phyloP scores from a whole-genome alignment of 2,888 invertebrate genomes.

The Macrosiphum euphorbiae region DNA sequence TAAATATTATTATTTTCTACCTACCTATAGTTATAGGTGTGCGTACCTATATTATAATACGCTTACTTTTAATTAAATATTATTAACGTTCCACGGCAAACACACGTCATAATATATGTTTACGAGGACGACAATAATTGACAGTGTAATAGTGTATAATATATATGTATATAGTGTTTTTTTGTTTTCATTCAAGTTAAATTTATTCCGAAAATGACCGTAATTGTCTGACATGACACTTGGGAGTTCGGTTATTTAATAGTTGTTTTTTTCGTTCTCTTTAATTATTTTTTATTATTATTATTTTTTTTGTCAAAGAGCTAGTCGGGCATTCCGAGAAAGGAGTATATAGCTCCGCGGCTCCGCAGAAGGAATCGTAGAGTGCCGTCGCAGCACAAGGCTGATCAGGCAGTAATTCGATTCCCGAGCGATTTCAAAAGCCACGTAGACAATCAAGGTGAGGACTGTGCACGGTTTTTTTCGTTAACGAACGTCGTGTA shows the following conservation, averaged over 20 bases:
- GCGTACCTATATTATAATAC: not conserved
- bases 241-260: slow-evolving; percentile 52
- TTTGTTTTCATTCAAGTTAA: slow-evolving; percentile 58
- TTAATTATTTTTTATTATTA: slow-evolving; percentile 9
- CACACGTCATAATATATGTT: slow-evolving; percentile 19
- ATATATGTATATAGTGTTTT: not conserved
- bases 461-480: slow-evolving; percentile 28
- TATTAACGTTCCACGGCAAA: not conserved
- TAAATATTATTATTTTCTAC: not conserved
- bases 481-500: slow-evolving; percentile 34
- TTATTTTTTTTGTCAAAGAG: slow-evolving; percentile 25
- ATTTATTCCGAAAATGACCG: slow-evolving; percentile 62
- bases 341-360: slow-evolving; percentile 31
- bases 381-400: slow-evolving; percentile 20
- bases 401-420: slow-evolving; percentile 63
- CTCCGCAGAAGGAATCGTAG: slow-evolving; percentile 55
- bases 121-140: slow-evolving; percentile 27
- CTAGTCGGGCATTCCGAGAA: slow-evolving; percentile 59
- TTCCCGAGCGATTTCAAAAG: slow-evolving; percentile 53
- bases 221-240: slow-evolving; percentile 52
- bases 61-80: slow-evolving; percentile 47
- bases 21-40: too few species aligned
- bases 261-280: slow-evolving; percentile 24
- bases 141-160: too few species aligned
- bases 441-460: slow-evolving; percentile 64